Evolutionary conservation across 2,113 vertebrate genomes (phyloP).

Genomic region (Oreotrochilus melanogaster): DNA sequence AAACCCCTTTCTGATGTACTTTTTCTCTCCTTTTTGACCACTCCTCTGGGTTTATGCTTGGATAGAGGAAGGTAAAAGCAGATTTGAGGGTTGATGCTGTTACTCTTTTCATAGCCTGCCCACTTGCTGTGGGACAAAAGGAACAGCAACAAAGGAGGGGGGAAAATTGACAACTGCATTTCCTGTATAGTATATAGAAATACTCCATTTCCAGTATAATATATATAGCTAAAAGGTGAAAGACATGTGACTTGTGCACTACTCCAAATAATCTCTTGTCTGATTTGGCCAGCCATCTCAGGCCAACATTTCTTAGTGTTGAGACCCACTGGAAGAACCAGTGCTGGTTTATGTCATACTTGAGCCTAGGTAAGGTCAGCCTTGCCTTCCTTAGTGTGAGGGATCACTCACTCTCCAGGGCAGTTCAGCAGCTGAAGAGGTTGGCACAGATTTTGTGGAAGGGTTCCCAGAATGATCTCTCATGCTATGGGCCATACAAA

Average conservation of each 20-base stretch:
- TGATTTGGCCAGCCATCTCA: neutral
- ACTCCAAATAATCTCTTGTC: neutral
- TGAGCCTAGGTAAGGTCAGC: neutral
- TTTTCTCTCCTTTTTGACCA: neutral
- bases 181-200: neutral
- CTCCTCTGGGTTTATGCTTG: neutral
- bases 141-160: neutral
- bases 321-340: neutral
- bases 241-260: neutral
- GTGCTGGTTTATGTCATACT: neutral
- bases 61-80: neutral
- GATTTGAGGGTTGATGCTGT: neutral
- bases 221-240: neutral
- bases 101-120: neutral
- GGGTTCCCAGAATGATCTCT: neutral
- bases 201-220: neutral
- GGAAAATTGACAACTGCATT: neutral
- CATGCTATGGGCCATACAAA: neutral
- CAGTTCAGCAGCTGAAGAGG: neutral
- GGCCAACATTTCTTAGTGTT: neutral
- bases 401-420: neutral
- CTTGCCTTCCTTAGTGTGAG: rapidly evolving
- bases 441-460: neutral
- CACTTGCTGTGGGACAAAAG: neutral
- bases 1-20: neutral